Evolutionary conservation across 2,888 invertebrate species (phyloP).

Genomic region (Scrobipalpa atriplicella): DNA sequence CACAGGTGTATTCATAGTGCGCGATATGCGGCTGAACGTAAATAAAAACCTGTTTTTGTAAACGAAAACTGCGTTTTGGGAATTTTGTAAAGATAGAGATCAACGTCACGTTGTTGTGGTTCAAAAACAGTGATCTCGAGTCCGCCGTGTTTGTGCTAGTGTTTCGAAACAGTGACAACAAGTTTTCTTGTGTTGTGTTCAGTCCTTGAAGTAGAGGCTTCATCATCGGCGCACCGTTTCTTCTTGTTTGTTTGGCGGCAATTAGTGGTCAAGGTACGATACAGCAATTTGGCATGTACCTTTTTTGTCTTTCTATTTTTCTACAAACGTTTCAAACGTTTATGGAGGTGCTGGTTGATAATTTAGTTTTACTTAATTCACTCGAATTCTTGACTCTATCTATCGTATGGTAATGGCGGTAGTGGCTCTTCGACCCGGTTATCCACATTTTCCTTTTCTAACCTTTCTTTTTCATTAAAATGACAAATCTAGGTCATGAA

Average conservation of each 20-base stretch:
- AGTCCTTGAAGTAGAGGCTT: constrained; percentile 78
- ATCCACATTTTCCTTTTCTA: not conserved
- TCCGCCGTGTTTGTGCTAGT: constrained; percentile 45
- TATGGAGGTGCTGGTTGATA: no score
- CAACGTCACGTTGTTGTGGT: constrained; percentile 28
- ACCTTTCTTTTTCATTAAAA: constrained; percentile 17
- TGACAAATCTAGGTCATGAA: constrained; percentile 26
- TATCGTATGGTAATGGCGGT: not conserved
- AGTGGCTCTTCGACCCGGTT: constrained; percentile 18
- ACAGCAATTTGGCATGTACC: not conserved
- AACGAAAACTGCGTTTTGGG: constrained; percentile 41
- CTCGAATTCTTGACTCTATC: not conserved
- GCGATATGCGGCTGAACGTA: constrained; percentile 55
- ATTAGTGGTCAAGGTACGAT: constrained; percentile 64
- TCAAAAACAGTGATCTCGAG: constrained; percentile 39
- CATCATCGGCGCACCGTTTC: constrained; percentile 55
- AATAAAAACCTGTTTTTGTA: constrained; percentile 63
- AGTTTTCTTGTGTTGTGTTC: constrained; percentile 70
- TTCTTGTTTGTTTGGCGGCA: constrained; percentile 57
- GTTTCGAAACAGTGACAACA: constrained; percentile 74
- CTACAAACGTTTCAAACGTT: not conserved
- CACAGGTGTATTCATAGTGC: constrained; percentile 62
- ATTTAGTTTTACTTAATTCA: not conserved
- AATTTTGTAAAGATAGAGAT: constrained; percentile 21
- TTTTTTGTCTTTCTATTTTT: not conserved